Conservation (phyloP, 1,140 invertebrate species). For the Leptonema lineaticorne region DNA sequence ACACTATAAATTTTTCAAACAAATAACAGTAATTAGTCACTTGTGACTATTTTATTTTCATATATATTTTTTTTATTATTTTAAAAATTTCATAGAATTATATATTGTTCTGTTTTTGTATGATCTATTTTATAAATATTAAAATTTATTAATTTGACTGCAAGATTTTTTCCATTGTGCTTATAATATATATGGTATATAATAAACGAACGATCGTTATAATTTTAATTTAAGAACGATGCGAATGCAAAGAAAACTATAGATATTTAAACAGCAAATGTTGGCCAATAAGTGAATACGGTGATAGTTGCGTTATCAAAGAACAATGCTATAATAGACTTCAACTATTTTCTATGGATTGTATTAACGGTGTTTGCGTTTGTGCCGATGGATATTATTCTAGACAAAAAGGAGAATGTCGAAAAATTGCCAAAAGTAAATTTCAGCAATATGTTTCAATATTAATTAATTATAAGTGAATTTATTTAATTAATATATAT, state of each 20-base stretch:
- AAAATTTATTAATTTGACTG: too few relatives aligned
- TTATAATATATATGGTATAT: background rate
- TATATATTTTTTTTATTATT: too few relatives aligned
- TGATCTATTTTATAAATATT: too few relatives aligned
- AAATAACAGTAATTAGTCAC: too few relatives aligned
- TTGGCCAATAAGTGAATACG: conserved; percentile 5
- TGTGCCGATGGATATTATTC: conserved; percentile 7
- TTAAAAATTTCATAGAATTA: too few relatives aligned
- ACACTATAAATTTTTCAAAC: too few relatives aligned
- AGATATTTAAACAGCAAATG: conserved; percentile 18
- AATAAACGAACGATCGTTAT: background rate
- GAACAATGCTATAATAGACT: conserved; percentile 6
- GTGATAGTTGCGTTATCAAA: background rate
- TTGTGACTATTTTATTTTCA: too few relatives aligned
- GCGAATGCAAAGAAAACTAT: background rate
- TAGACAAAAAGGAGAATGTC: background rate
- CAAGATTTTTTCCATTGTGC: too few relatives aligned
- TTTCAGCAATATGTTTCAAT: background rate
- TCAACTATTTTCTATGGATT: conserved; percentile 8
- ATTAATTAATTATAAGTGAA: background rate
- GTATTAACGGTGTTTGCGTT: background rate
- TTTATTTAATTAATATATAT: background rate
- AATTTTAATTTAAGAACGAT: conserved; percentile 5
- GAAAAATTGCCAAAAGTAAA: conserved; percentile 14
- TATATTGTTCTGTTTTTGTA: too few relatives aligned